Percentiles rank a stretch among this genome's conserved stretches.
Evolutionary conservation across 2,888 invertebrate genomes (phyloP).

Genomic region (Parelbella ahira): DNA sequence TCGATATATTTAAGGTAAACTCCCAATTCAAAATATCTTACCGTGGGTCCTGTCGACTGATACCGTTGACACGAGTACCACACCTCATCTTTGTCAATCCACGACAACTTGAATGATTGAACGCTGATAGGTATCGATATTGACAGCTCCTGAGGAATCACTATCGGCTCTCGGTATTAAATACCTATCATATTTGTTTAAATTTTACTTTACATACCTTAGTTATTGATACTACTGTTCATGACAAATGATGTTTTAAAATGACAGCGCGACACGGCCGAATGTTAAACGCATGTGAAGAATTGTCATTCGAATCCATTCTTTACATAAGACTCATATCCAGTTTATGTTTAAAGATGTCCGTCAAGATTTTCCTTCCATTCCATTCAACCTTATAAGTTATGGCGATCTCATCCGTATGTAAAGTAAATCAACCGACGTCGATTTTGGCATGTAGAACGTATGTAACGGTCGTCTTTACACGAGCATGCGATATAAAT

Average conservation of each 20-base stretch:
- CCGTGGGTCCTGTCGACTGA: slow-evolving; percentile 25
- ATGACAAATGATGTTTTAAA: too few relatives aligned
- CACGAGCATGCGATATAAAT: slow-evolving; percentile 23
- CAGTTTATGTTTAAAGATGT: too few relatives aligned
- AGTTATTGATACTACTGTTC: too few relatives aligned
- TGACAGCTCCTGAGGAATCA: slow-evolving; percentile 44
- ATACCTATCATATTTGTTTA: slow-evolving; percentile 24
- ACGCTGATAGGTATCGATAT: slow-evolving; percentile 62
- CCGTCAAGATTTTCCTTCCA: slow-evolving; percentile 31
- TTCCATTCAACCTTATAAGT: too few relatives aligned
- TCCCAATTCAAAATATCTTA: too few relatives aligned
- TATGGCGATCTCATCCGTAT: too few relatives aligned
- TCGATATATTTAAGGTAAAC: too few relatives aligned
- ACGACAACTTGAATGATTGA: slow-evolving; percentile 57
- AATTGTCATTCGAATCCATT: too few relatives aligned
- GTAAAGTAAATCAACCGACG: slow-evolving; percentile 34
- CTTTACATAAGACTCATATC: too few relatives aligned
- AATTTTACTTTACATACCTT: too few relatives aligned
- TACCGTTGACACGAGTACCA: slow-evolving; percentile 41
- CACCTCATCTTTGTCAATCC: slow-evolving; percentile 47
- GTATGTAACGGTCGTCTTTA: slow-evolving; percentile 26
- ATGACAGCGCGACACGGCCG: too few relatives aligned
- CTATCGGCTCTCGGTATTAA: slow-evolving; percentile 35
- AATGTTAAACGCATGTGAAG: too few relatives aligned
- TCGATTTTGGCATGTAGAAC: slow-evolving; percentile 25